Conservation (phyloP, 2,113 vertebrate genomes). For the Zosterops lateralis region DNA sequence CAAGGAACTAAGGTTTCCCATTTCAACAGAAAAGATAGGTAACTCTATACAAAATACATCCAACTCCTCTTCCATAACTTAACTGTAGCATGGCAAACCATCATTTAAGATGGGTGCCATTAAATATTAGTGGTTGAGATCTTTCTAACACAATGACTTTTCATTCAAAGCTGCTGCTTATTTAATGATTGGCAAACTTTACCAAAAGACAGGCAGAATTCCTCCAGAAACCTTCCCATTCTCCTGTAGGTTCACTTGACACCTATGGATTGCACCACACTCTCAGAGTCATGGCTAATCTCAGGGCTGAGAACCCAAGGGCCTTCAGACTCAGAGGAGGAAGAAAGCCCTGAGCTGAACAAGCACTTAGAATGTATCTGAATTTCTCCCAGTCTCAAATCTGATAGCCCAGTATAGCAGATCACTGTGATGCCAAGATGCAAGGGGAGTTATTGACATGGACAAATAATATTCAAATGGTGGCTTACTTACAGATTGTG, state of each 20-base stretch:
- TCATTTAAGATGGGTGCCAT: accelerated
- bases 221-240: not conserved
- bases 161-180: not conserved
- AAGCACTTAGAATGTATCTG: not conserved
- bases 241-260: not conserved
- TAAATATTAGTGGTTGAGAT: not conserved
- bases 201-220: not conserved
- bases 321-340: not conserved
- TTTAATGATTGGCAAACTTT: not conserved
- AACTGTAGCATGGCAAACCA: not conserved
- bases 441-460: not conserved
- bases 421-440: accelerated
- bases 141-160: not conserved
- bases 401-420: not conserved
- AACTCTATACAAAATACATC: not conserved
- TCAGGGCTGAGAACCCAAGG: not conserved
- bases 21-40: not conserved
- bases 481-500: not conserved
- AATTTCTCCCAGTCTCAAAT: not conserved
- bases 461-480: not conserved
- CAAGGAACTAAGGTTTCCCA: not conserved
- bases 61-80: not conserved
- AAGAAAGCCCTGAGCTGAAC: not conserved
- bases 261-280: not conserved
- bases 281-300: accelerated